Conservation (phyloP, 1,140 invertebrate species). For the Drusus annulatus region DNA sequence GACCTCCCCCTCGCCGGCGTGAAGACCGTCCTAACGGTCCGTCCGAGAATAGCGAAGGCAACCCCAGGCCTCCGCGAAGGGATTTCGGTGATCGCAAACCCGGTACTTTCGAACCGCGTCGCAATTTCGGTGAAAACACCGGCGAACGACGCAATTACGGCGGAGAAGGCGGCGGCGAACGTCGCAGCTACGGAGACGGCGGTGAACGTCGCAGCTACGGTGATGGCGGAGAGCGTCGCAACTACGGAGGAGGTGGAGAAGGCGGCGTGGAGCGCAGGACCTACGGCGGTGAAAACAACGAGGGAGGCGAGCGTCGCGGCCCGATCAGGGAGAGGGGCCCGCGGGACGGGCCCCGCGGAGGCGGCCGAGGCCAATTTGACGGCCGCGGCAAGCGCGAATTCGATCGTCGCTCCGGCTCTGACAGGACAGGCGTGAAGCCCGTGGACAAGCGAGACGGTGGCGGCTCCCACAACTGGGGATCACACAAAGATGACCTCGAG, state of each 20-base stretch:
- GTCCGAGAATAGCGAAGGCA: slow-evolving; percentile 30
- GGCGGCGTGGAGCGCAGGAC: slow-evolving; percentile 65
- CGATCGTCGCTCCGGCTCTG: slow-evolving; percentile 94
- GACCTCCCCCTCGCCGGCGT: slow-evolving; percentile 64
- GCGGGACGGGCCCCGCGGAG: slow-evolving; percentile 65
- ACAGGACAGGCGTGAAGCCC: slow-evolving; percentile 94
- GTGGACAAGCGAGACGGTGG: slow-evolving; percentile 94
- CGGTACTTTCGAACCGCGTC: slow-evolving; percentile 40
- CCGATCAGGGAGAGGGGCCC: slow-evolving; percentile 65
- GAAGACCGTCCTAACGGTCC: slow-evolving; percentile 56
- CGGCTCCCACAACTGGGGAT: slow-evolving; percentile 97
- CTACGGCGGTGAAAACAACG: slow-evolving; percentile 73
- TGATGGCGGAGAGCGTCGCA: slow-evolving; percentile 40
- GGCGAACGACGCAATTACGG: slow-evolving; percentile 46
- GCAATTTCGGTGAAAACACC: slow-evolving; percentile 41
- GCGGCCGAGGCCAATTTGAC: slow-evolving; percentile 71
- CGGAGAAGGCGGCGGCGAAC: slow-evolving; percentile 27
- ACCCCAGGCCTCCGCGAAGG: slow-evolving; percentile 37
- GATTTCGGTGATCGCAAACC: slow-evolving; percentile 49
- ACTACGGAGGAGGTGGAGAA: slow-evolving; percentile 63
- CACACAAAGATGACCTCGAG: slow-evolving; percentile 91
- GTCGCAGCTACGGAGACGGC: slow-evolving; percentile 40
- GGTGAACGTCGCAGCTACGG: slow-evolving; percentile 36
- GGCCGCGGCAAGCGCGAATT: slow-evolving; percentile 91
- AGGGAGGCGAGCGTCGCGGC: slow-evolving; percentile 63